Conservation (phyloP, 2,113 vertebrate genomes). For the Enhydra lutris region DNA sequence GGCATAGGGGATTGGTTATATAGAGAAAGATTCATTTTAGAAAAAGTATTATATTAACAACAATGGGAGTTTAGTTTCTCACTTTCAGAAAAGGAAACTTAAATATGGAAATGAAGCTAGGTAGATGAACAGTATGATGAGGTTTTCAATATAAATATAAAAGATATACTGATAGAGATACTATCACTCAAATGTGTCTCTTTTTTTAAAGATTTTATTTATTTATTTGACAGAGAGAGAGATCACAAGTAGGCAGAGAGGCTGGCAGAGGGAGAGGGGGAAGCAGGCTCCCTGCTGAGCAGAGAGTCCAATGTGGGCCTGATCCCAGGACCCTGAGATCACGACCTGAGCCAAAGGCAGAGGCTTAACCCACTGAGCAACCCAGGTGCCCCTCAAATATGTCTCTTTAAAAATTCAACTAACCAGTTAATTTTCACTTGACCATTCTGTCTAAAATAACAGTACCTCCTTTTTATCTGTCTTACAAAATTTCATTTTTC, state of each 20-base stretch:
- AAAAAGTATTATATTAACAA: neutral
- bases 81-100: neutral
- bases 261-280: no score
- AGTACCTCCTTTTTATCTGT: neutral
- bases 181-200: neutral
- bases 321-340: no score
- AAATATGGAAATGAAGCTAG: neutral
- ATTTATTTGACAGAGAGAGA: no score
- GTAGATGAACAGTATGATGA: neutral
- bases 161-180: neutral
- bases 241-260: no score
- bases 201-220: neutral
- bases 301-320: no score
- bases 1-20: neutral
- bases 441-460: neutral
- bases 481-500: neutral
- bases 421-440: neutral
- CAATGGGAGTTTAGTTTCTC: neutral
- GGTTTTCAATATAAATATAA: neutral
- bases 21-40: fast-evolving
- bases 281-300: no score
- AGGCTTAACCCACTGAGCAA: no score
- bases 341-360: no score
- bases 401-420: neutral
- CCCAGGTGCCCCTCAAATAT: neutral